These are phyloP conservation scores for Channa maculata DNA, from an alignment of 2,113 vertebrate species.

Conservation along the genomic window DNA sequence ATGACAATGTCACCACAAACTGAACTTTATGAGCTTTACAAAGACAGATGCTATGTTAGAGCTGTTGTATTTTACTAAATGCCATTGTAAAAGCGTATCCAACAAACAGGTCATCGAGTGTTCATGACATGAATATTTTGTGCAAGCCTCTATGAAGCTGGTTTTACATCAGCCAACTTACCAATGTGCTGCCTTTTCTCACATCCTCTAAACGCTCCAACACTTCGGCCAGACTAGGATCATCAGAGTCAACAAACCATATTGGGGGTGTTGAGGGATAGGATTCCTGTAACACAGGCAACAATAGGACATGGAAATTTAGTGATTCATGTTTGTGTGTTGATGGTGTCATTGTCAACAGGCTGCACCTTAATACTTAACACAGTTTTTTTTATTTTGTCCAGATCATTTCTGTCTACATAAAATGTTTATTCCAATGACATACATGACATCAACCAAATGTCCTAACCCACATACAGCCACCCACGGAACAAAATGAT, in stretches of 20 bases:
- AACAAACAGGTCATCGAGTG: background rate
- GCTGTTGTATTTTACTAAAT: no score
- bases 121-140: background rate
- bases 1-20: no score
- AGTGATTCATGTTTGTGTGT: background rate
- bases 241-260: conserved; percentile 99
- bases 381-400: background rate
- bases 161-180: conserved; percentile 72
- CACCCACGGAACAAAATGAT: conserved; percentile 29
- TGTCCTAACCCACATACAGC: conserved; percentile 27
- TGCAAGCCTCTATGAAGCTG: background rate
- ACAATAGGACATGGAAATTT: conserved; percentile 8
- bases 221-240: conserved; percentile 95
- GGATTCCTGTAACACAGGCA: conserved; percentile 87
- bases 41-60: no score
- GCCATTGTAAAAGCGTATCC: background rate
- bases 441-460: conserved; percentile 25
- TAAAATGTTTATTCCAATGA: conserved; percentile 15
- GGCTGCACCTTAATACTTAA: background rate
- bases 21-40: no score
- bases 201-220: conserved; percentile 95
- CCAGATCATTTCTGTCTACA: background rate
- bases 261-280: conserved; percentile 96
- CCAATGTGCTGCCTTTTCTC: conserved; percentile 94
- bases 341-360: background rate